A percentile compares a stretch with the other conserved stretches of the same genome.
Evolutionary conservation across 2,888 invertebrate genomes (phyloP).

Genomic region (Hypercompe scribonia): DNA sequence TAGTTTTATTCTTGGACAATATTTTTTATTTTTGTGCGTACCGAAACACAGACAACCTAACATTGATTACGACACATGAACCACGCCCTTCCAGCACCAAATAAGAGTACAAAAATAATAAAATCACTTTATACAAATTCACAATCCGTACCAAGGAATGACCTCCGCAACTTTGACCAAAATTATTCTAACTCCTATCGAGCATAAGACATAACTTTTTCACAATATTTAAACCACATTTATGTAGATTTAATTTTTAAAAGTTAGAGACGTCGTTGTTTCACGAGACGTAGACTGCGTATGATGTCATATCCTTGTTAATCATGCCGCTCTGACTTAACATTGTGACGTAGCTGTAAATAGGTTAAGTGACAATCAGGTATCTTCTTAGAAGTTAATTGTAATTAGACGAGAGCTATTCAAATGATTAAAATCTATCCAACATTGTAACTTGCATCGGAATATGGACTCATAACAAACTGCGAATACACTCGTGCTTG

Average conservation of each 20-base stretch:
- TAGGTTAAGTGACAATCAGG: slow-evolving; percentile 80
- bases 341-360: slow-evolving; percentile 66
- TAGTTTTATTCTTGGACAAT: slow-evolving; percentile 36
- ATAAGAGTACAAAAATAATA: slow-evolving; percentile 16
- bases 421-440: neutral
- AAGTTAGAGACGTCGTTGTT: slow-evolving; percentile 67
- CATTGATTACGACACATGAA: slow-evolving; percentile 37
- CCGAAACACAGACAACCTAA: slow-evolving; percentile 23
- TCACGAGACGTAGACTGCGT: slow-evolving; percentile 64
- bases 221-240: slow-evolving; percentile 73
- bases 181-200: slow-evolving; percentile 1
- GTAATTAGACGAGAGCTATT: slow-evolving; percentile 9
- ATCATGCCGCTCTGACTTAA: slow-evolving; percentile 64
- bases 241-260: slow-evolving; percentile 68
- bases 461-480: slow-evolving; percentile 1
- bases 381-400: slow-evolving; percentile 51
- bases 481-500: slow-evolving; percentile 18
- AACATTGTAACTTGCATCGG: neutral
- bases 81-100: slow-evolving; percentile 33
- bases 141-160: slow-evolving; percentile 12
- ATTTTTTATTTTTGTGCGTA: slow-evolving; percentile 33
- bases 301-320: slow-evolving; percentile 81
- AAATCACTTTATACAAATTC: neutral
- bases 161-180: neutral
- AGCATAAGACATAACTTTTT: slow-evolving; percentile 27